These are phyloP conservation scores for Bambusicola thoracicus DNA, from an alignment of 2,113 vertebrate species.

Conservation along the genomic window DNA sequence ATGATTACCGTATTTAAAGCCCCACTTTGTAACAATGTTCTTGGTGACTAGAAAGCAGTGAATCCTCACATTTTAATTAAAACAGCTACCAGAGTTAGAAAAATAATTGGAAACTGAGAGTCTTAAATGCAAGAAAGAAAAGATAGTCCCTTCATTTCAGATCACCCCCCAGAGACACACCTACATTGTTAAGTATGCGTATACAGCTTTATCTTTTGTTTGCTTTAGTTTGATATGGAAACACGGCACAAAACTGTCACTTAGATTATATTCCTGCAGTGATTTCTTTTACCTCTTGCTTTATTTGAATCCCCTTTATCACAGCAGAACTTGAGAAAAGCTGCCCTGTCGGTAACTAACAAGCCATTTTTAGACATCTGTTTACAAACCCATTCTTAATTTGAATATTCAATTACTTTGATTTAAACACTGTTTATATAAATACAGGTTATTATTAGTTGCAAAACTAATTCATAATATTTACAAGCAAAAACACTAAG, in stretches of 20 bases:
- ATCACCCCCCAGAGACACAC: conserved; percentile 13
- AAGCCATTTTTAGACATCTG: conserved; percentile 6
- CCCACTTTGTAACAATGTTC: conserved; percentile 56
- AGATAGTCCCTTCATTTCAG: conserved; percentile 36
- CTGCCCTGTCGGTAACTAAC: background rate
- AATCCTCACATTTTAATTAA: conserved; percentile 72
- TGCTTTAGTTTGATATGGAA: conserved; percentile 61
- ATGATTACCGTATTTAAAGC: conserved; percentile 63
- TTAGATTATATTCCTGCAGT: conserved; percentile 32
- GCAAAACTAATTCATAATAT: background rate
- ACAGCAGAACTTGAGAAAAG: background rate
- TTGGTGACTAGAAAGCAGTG: conserved; percentile 56
- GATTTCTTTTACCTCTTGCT: conserved; percentile 34
- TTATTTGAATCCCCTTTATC: conserved; percentile 11
- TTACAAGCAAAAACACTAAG: background rate
- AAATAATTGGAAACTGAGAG: conserved; percentile 45
- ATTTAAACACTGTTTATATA: background rate
- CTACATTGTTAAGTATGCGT: conserved; percentile 13
- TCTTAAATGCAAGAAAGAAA: background rate
- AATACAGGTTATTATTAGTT: conserved; percentile 15
- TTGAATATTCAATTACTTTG: conserved; percentile 2
- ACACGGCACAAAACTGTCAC: conserved; percentile 45
- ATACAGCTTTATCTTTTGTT: conserved; percentile 16
- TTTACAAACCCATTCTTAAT: conserved; percentile 25
- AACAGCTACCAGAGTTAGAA: conserved; percentile 60